phyloP scores from a whole-genome alignment of 2,888 invertebrate species.

The Pteria penguin region DNA sequence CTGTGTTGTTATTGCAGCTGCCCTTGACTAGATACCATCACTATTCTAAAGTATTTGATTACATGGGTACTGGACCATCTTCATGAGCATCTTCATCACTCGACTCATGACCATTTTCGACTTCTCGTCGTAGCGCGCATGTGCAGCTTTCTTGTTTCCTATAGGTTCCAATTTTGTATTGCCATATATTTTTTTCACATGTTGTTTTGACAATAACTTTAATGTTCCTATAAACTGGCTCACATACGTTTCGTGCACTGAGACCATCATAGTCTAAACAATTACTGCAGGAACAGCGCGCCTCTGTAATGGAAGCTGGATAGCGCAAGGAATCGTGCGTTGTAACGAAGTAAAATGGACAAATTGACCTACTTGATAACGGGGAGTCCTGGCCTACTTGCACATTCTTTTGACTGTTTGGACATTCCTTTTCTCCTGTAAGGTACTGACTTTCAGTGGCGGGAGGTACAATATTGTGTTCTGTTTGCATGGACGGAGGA shows the following conservation, averaged over 20 bases:
- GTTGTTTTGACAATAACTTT: neutral
- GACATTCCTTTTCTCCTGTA: neutral
- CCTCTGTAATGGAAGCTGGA: slow-evolving; percentile 24
- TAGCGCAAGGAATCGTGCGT: slow-evolving; percentile 1
- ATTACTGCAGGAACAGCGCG: slow-evolving; percentile 12
- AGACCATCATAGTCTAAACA: slow-evolving; percentile 9
- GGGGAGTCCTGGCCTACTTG: neutral
- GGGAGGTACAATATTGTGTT: neutral
- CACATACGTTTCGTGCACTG: neutral
- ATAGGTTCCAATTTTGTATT: neutral
- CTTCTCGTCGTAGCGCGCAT: neutral
- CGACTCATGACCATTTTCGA: neutral
- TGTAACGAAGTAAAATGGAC: slow-evolving; percentile 26
- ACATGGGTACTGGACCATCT: neutral
- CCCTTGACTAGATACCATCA: too few species aligned
- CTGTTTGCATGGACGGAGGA: neutral
- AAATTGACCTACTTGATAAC: slow-evolving; percentile 8
- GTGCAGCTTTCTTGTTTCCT: neutral
- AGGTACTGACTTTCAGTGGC: neutral
- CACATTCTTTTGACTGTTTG: neutral
- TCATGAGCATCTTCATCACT: neutral
- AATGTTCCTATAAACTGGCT: neutral
- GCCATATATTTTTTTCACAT: neutral
- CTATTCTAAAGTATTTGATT: too few species aligned
- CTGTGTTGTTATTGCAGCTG: too few species aligned